Base-by-base conservation (phyloP, 2,113 vertebrate species). In the Rhegmatorhina hoffmannsi region DNA sequence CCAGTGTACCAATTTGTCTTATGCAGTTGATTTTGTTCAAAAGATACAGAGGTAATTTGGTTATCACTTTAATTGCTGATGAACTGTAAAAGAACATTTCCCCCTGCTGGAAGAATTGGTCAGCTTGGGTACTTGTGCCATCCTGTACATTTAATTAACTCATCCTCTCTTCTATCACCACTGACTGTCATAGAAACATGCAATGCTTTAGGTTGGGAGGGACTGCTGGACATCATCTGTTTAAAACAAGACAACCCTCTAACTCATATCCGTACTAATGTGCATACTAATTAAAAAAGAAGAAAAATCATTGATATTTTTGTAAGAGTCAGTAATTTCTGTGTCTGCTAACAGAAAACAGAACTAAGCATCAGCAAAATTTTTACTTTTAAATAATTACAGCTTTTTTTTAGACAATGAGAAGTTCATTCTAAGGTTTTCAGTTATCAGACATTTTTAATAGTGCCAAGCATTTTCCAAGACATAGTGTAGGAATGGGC, bases 51-150 rank as follows among this genome's bases (percentile, higher is more conserved):
- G 16, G 8, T 87, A 72, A 59, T 75, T 83, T 53, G 13, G 6
- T 75, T 89, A 56, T 17, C 8, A 6, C 25, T 84, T 78, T 92
- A 78, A 62, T 94, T 87, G 63, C 31, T 76, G 44, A 68, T 84
- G 66, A 97, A 92, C 58, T 93, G 59, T 94, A 94, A 94, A 89
- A 95, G 5, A 92, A 84, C 34, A 85, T 80, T 95, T 84, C 95
- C 93, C 93, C 38, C 93, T 97, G 46, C 93, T 95, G 95, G 94
- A 85, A 64, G 91, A 94, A 70, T 69, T 73, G 26, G 28, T 87
- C 29, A 91, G 1, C 23, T 69, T 62, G 72, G 74, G 9, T n/a
- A 69, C 26, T 80, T 70, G 28, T 74, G 20, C 29, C 33, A 21
- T 58, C 31, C 47, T 58, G 19, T 10, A 20, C 9, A 4, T 55